Evolutionary conservation across 2,113 vertebrate species (phyloP).

Genomic region (Emydocephalus ijimae): DNA sequence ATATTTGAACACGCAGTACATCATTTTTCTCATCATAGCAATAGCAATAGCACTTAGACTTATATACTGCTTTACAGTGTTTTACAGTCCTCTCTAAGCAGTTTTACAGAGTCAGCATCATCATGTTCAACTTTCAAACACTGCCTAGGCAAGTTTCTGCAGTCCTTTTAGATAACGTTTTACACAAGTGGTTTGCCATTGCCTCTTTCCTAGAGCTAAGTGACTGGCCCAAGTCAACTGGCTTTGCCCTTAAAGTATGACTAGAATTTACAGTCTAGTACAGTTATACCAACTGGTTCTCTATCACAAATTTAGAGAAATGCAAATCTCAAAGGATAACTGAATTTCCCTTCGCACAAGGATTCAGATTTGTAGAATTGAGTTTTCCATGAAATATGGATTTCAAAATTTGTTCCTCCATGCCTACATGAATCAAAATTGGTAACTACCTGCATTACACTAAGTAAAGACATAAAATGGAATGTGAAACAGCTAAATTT

Average conservation of each 20-base stretch:
- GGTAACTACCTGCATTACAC: not conserved
- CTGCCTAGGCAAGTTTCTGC: not conserved
- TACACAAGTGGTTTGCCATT: not conserved
- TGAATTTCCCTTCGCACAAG: not conserved
- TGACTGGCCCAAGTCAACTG: not conserved
- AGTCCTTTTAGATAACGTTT: not conserved
- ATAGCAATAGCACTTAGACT: too few relatives aligned
- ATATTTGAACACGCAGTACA: not conserved
- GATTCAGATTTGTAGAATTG: not conserved
- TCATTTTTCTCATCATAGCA: not conserved
- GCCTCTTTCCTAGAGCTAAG: not conserved
- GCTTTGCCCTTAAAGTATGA: not conserved
- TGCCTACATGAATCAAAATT: not conserved
- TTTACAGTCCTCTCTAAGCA: too few relatives aligned
- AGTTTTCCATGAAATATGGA: not conserved
- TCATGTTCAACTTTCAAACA: not conserved
- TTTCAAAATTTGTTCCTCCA: not conserved
- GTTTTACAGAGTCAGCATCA: too few relatives aligned
- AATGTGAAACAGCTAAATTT: not conserved
- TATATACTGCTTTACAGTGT: too few relatives aligned
- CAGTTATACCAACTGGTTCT: not conserved
- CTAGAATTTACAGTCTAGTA: not conserved
- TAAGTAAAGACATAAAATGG: not conserved
- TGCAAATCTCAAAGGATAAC: not conserved
- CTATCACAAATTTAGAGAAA: not conserved